Percentiles rank a stretch among this genome's conserved stretches.
These are phyloP conservation scores for Yponomeuta evonymella DNA, from an alignment of 2,888 invertebrate genomes.

Conservation along the genomic window DNA sequence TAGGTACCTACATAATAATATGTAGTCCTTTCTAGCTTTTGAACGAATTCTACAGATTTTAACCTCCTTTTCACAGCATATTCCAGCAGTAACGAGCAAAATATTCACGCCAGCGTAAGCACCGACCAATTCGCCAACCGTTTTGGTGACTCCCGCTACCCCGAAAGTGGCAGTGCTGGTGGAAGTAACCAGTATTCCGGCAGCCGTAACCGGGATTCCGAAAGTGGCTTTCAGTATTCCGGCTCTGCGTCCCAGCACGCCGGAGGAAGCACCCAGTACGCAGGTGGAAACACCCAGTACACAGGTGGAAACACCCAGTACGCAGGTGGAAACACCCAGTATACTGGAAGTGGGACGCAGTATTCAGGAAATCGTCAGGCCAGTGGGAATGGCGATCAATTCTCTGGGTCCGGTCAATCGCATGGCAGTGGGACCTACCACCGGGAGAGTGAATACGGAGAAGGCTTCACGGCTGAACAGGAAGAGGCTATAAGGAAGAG, in stretches of 20 bases:
- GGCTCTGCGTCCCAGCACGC: background rate
- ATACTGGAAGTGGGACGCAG: conserved; percentile 6
- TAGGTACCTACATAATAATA: too few species aligned
- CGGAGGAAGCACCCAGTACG: background rate
- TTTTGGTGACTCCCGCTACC: background rate
- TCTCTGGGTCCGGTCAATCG: conserved; percentile 24
- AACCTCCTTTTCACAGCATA: background rate
- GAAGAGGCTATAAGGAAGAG: conserved; percentile 47
- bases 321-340: conserved; percentile 8
- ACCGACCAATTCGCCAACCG: background rate
- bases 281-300: background rate
- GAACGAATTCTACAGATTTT: background rate
- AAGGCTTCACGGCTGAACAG: conserved; percentile 46
- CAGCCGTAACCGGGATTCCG: background rate
- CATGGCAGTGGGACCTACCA: conserved; percentile 22
- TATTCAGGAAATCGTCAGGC: background rate
- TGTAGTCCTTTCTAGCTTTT: too few species aligned
- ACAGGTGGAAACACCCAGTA: background rate
- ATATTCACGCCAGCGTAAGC: background rate
- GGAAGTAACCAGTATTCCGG: background rate
- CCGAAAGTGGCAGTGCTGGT: too few species aligned
- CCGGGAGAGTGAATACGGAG: conserved; percentile 24
- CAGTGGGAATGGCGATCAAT: conserved; percentile 22
- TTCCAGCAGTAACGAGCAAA: conserved; percentile 4
- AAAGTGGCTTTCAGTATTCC: background rate